A percentile compares a stretch with the other conserved stretches of the same genome.
Evolutionary conservation across 1,140 invertebrate species (phyloP).

Genomic region (Rhyacophila brunnea): DNA sequence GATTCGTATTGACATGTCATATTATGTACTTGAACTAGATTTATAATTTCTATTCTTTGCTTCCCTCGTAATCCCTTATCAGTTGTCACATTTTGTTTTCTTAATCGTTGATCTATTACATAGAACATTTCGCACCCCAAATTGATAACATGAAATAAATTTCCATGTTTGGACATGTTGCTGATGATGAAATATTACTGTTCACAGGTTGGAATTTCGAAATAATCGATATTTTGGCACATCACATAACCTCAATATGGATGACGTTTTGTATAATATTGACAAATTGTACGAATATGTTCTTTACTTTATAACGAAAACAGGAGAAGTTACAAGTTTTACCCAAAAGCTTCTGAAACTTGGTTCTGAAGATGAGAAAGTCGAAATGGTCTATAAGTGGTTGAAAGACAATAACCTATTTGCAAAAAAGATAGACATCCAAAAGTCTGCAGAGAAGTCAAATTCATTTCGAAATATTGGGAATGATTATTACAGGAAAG

Average conservation of each 20-base stretch:
- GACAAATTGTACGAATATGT: conserved; percentile 44
- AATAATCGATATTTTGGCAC: conserved; percentile 30
- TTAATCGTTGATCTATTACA: conserved; percentile 86
- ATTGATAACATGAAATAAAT: conserved; percentile 87
- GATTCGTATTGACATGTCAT: neutral
- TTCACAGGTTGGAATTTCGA: conserved; percentile 15
- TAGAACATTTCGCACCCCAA: conserved; percentile 95
- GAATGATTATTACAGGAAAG: conserved; percentile 37
- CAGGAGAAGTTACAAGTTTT: conserved; percentile 40
- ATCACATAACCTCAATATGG: conserved; percentile 39
- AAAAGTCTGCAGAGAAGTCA: conserved; percentile 32
- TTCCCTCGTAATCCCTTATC: conserved; percentile 21
- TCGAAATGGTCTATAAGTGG: conserved; percentile 43
- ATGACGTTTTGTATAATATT: conserved; percentile 37
- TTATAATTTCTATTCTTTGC: conserved; percentile 14
- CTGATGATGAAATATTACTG: conserved; percentile 1
- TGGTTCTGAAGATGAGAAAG: conserved; percentile 41
- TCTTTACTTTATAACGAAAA: conserved; percentile 39
- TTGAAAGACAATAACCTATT: conserved; percentile 40
- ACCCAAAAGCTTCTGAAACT: conserved; percentile 39
- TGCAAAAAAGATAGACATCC: conserved; percentile 38
- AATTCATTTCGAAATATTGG: conserved; percentile 14
- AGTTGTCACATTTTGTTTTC: conserved; percentile 74
- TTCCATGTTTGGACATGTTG: conserved; percentile 61
- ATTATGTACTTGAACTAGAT: neutral